Conservation (phyloP, 1,140 invertebrate species). For the Idris sp. region DNA sequence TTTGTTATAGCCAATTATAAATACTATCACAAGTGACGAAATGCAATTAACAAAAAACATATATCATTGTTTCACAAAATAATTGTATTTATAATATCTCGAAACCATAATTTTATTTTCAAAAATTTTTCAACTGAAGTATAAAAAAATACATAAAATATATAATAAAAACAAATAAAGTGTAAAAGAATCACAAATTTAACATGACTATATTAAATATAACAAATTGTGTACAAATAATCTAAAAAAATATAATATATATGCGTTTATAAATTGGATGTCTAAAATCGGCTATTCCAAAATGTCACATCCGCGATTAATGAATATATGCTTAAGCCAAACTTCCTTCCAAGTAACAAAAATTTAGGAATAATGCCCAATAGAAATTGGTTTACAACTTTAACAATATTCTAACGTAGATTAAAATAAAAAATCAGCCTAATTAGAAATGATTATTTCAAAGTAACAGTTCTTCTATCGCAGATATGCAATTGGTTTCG, state of each 20-base stretch:
- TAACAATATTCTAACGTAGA: no score
- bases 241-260: no score
- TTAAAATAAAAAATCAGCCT: no score
- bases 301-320: conserved; percentile 6
- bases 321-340: no score
- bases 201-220: background rate
- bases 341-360: no score
- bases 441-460: no score
- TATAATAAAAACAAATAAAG: background rate
- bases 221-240: conserved; percentile 16
- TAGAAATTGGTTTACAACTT: conserved; percentile 29
- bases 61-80: conserved; percentile 7
- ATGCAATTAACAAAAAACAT: conserved; percentile 1
- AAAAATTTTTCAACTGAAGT: no score
- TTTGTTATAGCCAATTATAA: conserved; percentile 11
- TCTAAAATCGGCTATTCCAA: conserved; percentile 17
- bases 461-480: no score
- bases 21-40: conserved; percentile 2
- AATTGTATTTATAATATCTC: conserved; percentile 19
- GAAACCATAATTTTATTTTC: conserved; percentile 1
- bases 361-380: conserved; percentile 34
- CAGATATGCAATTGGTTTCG: no score
- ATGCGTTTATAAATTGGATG: no score
- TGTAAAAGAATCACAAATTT: background rate
- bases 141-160: conserved; percentile 5